These are phyloP conservation scores for Sinocyclocheilus rhinocerous DNA, from an alignment of 2,113 vertebrate genomes.

Conservation along the genomic window DNA sequence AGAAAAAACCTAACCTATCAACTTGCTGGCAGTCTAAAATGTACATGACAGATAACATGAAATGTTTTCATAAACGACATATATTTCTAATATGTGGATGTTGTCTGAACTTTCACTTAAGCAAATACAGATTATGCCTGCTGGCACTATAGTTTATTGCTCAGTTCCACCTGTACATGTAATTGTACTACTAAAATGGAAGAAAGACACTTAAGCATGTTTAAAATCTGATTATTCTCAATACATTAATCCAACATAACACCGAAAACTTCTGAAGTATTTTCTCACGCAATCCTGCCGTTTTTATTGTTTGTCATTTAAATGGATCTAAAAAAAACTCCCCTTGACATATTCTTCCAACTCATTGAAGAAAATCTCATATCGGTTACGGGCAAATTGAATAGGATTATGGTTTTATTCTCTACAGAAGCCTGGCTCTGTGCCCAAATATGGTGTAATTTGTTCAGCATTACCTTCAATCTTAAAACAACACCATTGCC, in stretches of 20 bases:
- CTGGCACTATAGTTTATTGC: background rate
- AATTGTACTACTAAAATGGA: background rate
- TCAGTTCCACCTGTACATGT: background rate
- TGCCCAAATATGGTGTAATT: slow-evolving; percentile 60
- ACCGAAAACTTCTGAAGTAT: background rate
- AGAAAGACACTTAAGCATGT: background rate
- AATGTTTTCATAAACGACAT: slow-evolving; percentile 1
- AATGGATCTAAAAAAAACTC: slow-evolving; percentile 31
- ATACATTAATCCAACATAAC: background rate
- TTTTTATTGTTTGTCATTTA: slow-evolving; percentile 40
- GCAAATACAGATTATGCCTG: background rate
- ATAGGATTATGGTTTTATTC: slow-evolving; percentile 59
- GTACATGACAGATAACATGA: background rate
- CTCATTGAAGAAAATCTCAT: slow-evolving; percentile 45
- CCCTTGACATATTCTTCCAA: slow-evolving; percentile 41
- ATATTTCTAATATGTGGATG: background rate
- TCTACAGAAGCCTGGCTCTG: slow-evolving; percentile 51
- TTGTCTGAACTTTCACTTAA: background rate
- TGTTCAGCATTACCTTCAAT: slow-evolving; percentile 54
- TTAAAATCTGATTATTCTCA: background rate
- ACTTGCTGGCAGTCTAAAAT: background rate
- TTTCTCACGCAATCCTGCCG: slow-evolving; percentile 8
- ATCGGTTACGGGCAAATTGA: slow-evolving; percentile 56
- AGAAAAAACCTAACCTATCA: background rate
- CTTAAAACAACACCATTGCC: slow-evolving; percentile 50